Conservation (phyloP, 2,888 invertebrate species). For the Antheraea assamensis region DNA sequence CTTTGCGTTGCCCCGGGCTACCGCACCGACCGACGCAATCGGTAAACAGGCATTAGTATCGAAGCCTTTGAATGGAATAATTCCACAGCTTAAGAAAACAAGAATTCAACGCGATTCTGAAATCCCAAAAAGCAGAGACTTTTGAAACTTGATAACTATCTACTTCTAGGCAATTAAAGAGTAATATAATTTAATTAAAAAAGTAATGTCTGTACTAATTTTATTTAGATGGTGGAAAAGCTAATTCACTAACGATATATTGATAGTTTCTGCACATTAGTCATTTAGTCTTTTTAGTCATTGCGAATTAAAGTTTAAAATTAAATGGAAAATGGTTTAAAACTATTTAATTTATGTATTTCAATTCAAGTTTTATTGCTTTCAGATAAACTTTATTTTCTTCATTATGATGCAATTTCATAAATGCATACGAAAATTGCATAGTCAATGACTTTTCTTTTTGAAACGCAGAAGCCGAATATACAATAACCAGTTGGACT, state of each 20-base stretch:
- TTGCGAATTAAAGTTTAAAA: too few relatives aligned
- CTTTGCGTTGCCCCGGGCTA: slow-evolving; percentile 62
- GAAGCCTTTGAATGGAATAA: not conserved
- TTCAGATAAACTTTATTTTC: not conserved
- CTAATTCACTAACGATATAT: too few relatives aligned
- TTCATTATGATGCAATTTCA: not conserved
- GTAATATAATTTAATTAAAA: not conserved
- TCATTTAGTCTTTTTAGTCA: too few relatives aligned
- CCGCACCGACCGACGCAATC: slow-evolving; percentile 43
- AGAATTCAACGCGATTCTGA: not conserved
- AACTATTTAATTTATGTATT: not conserved
- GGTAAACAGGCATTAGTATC: slow-evolving; percentile 7
- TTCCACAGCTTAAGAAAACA: slow-evolving; percentile 2
- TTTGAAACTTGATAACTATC: not conserved
- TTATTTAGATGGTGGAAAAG: not conserved
- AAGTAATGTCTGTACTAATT: not conserved
- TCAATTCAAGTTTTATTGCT: not conserved
- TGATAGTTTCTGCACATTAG: too few relatives aligned
- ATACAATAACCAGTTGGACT: not conserved
- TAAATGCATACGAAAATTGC: not conserved
- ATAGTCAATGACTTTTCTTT: not conserved
- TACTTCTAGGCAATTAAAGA: too few relatives aligned
- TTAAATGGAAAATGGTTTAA: too few relatives aligned
- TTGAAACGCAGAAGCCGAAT: not conserved
- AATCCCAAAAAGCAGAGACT: too few relatives aligned